Evolutionary conservation across 1,140 invertebrate genomes (phyloP).

Genomic region (Choristoneura fumiferana): DNA sequence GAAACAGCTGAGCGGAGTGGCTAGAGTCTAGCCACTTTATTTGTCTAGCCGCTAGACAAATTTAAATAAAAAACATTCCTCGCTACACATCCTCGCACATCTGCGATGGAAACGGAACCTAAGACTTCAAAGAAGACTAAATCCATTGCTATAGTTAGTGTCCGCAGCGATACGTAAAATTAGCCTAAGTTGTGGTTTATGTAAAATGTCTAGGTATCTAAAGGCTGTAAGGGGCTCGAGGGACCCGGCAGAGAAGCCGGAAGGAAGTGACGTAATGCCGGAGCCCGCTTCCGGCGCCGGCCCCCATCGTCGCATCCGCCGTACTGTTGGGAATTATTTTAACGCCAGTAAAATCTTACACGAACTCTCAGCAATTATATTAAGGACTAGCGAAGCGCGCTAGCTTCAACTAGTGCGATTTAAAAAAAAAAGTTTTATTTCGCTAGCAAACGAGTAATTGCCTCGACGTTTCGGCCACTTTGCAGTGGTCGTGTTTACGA

Average conservation of each 20-base stretch:
- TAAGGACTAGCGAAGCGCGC: slow-evolving; percentile 35
- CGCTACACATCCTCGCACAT: no score
- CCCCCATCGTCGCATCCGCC: slow-evolving; percentile 35
- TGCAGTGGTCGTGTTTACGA: no score
- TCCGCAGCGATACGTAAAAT: slow-evolving; percentile 2
- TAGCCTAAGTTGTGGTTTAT: slow-evolving; percentile 16
- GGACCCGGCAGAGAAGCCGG: slow-evolving; percentile 32
- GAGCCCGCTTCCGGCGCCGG: slow-evolving; percentile 33
- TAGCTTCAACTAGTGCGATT: slow-evolving; percentile 21
- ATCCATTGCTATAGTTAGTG: background rate
- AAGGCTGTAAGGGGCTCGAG: slow-evolving; percentile 25
- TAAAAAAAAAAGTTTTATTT: no score
- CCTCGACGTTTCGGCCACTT: no score
- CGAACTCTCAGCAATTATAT: slow-evolving; percentile 38
- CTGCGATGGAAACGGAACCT: no score
- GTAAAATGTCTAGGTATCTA: slow-evolving; percentile 7
- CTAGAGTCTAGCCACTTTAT: no score
- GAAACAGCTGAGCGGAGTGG: no score
- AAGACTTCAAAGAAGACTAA: no score
- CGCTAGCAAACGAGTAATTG: no score
- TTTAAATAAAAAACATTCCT: no score
- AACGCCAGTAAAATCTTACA: slow-evolving; percentile 33
- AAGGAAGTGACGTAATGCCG: slow-evolving; percentile 36
- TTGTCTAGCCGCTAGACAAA: no score
- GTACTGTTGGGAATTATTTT: slow-evolving; percentile 36